Base-by-base conservation (phyloP, 2,888 invertebrate genomes). In the Clivina fossor region DNA sequence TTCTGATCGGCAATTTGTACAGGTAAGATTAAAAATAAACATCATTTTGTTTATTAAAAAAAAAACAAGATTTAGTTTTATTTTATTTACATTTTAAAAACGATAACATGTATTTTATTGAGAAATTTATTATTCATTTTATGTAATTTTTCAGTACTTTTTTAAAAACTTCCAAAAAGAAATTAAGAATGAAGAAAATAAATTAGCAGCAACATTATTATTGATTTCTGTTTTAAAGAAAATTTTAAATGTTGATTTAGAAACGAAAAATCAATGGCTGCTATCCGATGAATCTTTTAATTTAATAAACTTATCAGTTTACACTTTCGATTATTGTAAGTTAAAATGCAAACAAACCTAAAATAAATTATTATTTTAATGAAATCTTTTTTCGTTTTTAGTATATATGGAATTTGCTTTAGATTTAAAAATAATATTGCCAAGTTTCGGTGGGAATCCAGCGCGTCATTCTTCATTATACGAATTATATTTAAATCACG, bases 371-470 rank as follows among this genome's bases (percentile, higher is more conserved):
- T 11, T 16, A 9, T 4, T 3, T 5, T 49, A 16, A 20, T n/a
- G n/a, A n/a, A n/a, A n/a, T n/a, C 22, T 32, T 50, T 2, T 18
- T 41, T 30, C 41, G 2, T n/a, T 50, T 50, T 50, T 50, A 50
- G 50, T 40, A 40, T 41, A 50, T 41, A n/a, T 37, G 11, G 50
- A 50, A 41, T 50, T 50, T 20, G 40, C 41, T 11, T 11, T 41
- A 20, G 41, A 32, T 32, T 38, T 30, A n/a, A 40, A n/a, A 32
- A 50, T 50, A 2, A 26, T 11, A 13, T 20, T 50, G 2, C 50
- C 24, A 20, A 2, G 8, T 32, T 30, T 18, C 13, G 26, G 19
- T 13, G 50, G 50, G 2, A 38, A 38, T 19, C 20, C 41, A 19
- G 7, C 9, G 8, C 40, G 32, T 41, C 19, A 5, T n/a, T 13